Percentiles rank a stretch among this genome's conserved stretches.
Evolutionary conservation across 2,797 vertebrate species (phyloP).

Genomic region (Hypotaenidia okinawae): DNA sequence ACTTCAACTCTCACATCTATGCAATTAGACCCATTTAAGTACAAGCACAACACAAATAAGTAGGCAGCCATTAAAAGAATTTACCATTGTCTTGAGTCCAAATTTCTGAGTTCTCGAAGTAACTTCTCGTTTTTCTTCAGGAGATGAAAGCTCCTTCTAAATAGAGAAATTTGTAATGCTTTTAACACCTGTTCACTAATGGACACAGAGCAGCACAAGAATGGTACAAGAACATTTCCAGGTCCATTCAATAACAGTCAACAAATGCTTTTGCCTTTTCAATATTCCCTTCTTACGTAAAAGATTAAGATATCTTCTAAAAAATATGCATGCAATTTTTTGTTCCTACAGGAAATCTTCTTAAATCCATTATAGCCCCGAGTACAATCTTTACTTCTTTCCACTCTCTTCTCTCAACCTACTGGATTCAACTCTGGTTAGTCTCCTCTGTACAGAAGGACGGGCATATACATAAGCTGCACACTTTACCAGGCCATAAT

Average conservation of each 20-base stretch:
- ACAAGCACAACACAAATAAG: not conserved
- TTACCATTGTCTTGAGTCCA: conserved; percentile 98
- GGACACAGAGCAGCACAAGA: conserved; percentile 39
- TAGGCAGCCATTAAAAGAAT: conserved; percentile 15
- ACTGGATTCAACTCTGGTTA: not conserved
- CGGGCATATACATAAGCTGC: not conserved
- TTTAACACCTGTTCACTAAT: conserved; percentile 58
- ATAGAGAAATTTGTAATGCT: conserved; percentile 70
- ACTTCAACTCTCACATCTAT: not conserved
- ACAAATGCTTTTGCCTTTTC: conserved; percentile 50
- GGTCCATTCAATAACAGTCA: conserved; percentile 36
- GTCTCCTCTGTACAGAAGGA: not conserved
- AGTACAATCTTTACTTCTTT: not conserved
- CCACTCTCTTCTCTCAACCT: not conserved
- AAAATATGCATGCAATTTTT: conserved; percentile 18
- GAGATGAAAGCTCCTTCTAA: conserved; percentile 96
- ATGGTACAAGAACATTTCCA: conserved; percentile 18
- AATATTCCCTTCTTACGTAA: conserved; percentile 35
- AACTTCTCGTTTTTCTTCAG: conserved; percentile 98
- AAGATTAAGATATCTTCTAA: conserved; percentile 46
- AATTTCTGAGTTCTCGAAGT: conserved; percentile 95
- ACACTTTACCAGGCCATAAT: not conserved
- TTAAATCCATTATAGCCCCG: not conserved
- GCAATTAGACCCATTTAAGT: not conserved
- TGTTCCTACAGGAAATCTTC: not conserved